Evolutionary conservation across 37 sponge, comb jelly and placozoan genomes (phyloP).

Genomic region (Bolinopsis microptera): DNA sequence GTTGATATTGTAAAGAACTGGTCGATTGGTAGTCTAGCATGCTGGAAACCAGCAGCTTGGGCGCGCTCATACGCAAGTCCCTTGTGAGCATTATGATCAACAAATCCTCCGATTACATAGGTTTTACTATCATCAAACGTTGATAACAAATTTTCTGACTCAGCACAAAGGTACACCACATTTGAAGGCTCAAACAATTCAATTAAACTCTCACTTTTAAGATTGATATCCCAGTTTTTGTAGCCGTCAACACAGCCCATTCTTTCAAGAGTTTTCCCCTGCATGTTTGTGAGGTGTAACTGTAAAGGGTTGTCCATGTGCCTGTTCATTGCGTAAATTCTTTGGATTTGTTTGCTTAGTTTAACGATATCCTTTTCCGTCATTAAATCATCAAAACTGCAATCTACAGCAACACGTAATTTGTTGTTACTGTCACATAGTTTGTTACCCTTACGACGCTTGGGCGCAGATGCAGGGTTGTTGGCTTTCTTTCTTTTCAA

Average conservation of each 20-base stretch:
- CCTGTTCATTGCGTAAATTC: conserved; percentile 20
- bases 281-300: not conserved
- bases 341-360: conserved; percentile 28
- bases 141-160: conserved; percentile 34
- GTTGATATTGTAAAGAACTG: conserved; percentile 35
- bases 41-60: conserved; percentile 12
- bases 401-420: conserved; percentile 33
- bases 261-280: not conserved
- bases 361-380: conserved; percentile 10
- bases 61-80: conserved; percentile 27
- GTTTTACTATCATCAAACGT: conserved; percentile 9
- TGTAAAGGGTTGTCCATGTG: conserved; percentile 28
- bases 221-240: conserved; percentile 55
- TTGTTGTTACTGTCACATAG: conserved; percentile 21
- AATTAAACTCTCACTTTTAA: not conserved
- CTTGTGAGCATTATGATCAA: conserved; percentile 61
- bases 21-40: conserved; percentile 54
- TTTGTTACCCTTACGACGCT: not conserved
- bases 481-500: conserved; percentile 32
- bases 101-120: conserved; percentile 60
- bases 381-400: conserved; percentile 59
- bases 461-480: not conserved
- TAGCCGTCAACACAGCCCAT: conserved; percentile 8
- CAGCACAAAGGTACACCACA: conserved; percentile 54
- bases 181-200: conserved; percentile 5